Conservation (phyloP, 2,888 invertebrate genomes). For the Campoplex nolae region DNA sequence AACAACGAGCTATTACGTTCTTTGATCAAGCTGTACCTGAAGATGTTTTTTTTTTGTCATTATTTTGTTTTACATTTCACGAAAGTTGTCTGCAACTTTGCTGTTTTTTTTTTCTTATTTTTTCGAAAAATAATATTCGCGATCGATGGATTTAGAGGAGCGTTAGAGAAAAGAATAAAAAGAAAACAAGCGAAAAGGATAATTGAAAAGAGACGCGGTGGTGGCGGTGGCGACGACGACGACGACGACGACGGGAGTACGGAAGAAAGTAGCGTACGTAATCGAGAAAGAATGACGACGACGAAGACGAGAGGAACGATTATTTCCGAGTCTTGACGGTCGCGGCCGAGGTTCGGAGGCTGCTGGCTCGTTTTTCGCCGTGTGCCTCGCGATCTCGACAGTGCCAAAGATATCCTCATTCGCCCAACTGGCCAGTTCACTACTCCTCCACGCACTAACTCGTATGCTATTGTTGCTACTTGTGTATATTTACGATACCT, state of each 20-base stretch:
- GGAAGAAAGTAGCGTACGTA: conserved; percentile 3
- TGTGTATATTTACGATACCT: conserved; percentile 61
- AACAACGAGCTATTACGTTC: conserved; percentile 66
- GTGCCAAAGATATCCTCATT: conserved; percentile 20
- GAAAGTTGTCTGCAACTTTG: neutral
- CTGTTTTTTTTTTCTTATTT: neutral
- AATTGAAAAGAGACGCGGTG: conserved; percentile 20
- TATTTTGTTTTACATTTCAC: neutral
- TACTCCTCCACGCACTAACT: conserved; percentile 2
- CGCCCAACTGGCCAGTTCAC: neutral
- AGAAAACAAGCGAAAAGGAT: conserved; percentile 12
- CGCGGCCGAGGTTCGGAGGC: conserved; percentile 23
- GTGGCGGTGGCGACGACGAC: neutral
- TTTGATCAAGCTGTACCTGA: conserved; percentile 39
- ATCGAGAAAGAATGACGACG: conserved; percentile 3
- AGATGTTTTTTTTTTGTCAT: neutral
- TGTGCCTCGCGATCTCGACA: conserved; percentile 4
- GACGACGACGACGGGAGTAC: conserved; percentile 1
- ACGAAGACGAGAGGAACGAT: conserved; percentile 18
- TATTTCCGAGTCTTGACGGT: conserved; percentile 17
- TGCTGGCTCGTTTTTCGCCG: neutral
- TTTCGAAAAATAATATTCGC: neutral
- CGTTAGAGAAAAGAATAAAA: conserved; percentile 14
- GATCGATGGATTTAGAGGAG: conserved; percentile 2
- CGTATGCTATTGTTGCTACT: conserved; percentile 61